Evolutionary conservation across 1,140 invertebrate genomes (phyloP), one percentile per base, ranked within the genome.

Genomic region (Halictus rubicundus): DNA sequence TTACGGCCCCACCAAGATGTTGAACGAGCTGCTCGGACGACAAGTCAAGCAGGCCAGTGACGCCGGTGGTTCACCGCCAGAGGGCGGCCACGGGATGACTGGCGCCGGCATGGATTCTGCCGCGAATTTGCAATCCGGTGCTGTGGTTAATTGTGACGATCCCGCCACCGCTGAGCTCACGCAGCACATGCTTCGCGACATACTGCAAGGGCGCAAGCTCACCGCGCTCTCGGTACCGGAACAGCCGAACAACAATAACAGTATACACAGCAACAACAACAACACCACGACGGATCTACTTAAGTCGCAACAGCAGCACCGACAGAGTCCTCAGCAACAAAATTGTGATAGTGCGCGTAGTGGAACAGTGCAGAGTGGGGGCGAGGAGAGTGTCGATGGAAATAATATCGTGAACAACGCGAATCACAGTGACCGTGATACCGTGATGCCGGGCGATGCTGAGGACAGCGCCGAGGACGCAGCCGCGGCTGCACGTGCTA

Each of bases 141-240:
- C 87, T 91, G 94, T 87, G 57, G 90, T 92, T 78, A 92, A 91
- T 87, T 92, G 92, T 85, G 92, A 93, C 79, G 92, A 93, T 84
- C 92, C 92, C 71, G 90, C 91, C 54, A 93, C 92, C 64, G 93
- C 96, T 27, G 95, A 96, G 86, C 94, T 96, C 85, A 96, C 95
- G 65, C 96, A 97, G 91, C 96, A 97, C 91, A 97, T 97, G 95
- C 94, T 97, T 71, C 94, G 96, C 52, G 96, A 97, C 87, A 97
- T 97, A 88, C 94, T 97, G 85, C 96, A 97, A 90, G 96, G 96
- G 60, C 94, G 95, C 82, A 97, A 97, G 89, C 96, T 97, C 90
- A 89, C 85, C 65, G 92, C 91, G 72, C 89, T 91, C 81, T 77
- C 87, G 32, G 89, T 89, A 23, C 92, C 89, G 39, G 91, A 93